phyloP scores from a whole-genome alignment of 2,888 invertebrate species.

The Strigamia transsilvanica region DNA sequence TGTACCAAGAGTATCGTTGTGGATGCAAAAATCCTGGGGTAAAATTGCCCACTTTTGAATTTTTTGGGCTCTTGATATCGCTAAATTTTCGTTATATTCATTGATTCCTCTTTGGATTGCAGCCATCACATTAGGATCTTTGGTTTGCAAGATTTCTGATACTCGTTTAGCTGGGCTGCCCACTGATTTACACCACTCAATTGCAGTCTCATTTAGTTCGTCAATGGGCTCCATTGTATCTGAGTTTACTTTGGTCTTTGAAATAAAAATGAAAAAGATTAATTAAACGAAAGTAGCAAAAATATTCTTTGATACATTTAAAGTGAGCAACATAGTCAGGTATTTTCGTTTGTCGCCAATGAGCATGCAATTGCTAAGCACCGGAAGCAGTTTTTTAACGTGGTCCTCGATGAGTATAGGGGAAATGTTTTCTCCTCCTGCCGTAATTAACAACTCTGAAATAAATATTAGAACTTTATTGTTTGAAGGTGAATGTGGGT shows the following conservation, averaged over 20 bases:
- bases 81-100: too few relatives aligned
- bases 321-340: conserved; percentile 80
- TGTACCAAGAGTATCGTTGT: too few relatives aligned
- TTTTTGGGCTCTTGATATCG: too few relatives aligned
- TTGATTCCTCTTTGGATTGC: too few relatives aligned
- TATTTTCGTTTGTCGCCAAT: conserved; percentile 89
- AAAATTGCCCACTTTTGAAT: too few relatives aligned
- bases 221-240: conserved; percentile 79
- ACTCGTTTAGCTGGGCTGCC: conserved; percentile 75
- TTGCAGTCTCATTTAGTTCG: conserved; percentile 72
- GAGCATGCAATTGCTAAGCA: conserved; percentile 82
- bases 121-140: conserved; percentile 70
- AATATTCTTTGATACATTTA: conserved; percentile 72
- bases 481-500: neutral
- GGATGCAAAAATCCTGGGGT: too few relatives aligned
- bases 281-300: conserved; percentile 54
- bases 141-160: conserved; percentile 71
- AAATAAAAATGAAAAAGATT: conserved; percentile 53
- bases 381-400: conserved; percentile 77
- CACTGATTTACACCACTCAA: conserved; percentile 76
- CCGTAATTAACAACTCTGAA: conserved; percentile 84
- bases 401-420: conserved; percentile 86
- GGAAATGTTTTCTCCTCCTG: conserved; percentile 88
- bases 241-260: conserved; percentile 76
- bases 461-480: neutral